These are phyloP conservation scores for Carollia perspicillata DNA, from an alignment of 2,113 vertebrate species.

Conservation along the genomic window DNA sequence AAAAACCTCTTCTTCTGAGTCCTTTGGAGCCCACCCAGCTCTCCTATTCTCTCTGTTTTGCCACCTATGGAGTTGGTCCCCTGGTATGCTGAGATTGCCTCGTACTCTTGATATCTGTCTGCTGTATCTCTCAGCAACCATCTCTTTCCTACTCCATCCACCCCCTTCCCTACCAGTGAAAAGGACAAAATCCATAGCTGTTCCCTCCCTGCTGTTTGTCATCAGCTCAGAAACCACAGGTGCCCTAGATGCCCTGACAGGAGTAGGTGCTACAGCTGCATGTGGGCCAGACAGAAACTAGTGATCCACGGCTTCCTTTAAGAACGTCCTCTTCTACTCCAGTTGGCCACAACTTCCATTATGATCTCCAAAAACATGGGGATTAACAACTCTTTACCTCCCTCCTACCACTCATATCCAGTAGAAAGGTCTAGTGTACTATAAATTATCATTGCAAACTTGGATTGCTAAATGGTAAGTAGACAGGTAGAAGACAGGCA, in stretches of 20 bases:
- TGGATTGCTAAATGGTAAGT: constrained; percentile 15
- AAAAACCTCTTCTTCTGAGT: neutral
- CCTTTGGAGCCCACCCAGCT: neutral
- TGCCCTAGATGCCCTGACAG: neutral
- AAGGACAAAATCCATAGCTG: neutral
- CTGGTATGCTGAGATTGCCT: neutral
- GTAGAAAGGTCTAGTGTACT: neutral
- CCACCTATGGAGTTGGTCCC: neutral
- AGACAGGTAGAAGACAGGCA: neutral
- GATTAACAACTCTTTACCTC: neutral
- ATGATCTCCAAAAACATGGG: neutral
- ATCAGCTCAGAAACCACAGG: neutral
- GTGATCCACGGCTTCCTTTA: neutral
- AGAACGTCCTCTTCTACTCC: neutral
- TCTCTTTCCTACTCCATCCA: neutral
- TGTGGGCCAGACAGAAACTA: neutral
- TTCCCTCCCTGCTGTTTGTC: neutral
- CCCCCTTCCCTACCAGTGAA: neutral
- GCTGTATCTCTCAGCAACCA: neutral
- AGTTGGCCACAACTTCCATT: neutral
- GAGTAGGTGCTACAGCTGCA: neutral
- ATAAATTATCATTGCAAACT: constrained; percentile 10
- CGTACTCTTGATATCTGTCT: neutral
- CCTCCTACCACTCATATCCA: neutral
- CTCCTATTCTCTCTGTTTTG: neutral